Percentiles rank a stretch among this genome's conserved stretches.
Conservation (phyloP, 2,113 vertebrate genomes). For the Oxygymnocypris stewartii region DNA sequence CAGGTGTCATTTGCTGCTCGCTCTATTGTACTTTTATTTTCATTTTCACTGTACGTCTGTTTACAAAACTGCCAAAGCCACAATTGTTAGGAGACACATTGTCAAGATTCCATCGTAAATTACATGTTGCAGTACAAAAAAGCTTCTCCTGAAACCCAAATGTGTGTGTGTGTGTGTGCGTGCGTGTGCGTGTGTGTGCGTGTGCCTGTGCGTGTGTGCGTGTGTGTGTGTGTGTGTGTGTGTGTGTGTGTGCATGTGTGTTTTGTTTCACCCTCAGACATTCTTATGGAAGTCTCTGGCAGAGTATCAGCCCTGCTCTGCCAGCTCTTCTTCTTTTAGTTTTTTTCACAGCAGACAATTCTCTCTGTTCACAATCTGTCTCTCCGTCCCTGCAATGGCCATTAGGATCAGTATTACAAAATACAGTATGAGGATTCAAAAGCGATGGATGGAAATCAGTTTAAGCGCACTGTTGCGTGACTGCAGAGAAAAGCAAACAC, state of each 20-base stretch:
- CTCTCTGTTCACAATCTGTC: slow-evolving; percentile 42
- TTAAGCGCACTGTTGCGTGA: not conserved
- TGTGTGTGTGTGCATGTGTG: slow-evolving; percentile 45
- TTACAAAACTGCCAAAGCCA: slow-evolving; percentile 56
- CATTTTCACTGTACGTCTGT: slow-evolving; percentile 47
- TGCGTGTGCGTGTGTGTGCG: slow-evolving; percentile 43
- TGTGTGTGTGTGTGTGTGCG: slow-evolving; percentile 28
- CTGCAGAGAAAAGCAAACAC: slow-evolving; percentile 28
- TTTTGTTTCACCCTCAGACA: slow-evolving; percentile 40
- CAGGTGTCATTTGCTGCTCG: slow-evolving; percentile 5
- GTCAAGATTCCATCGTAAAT: slow-evolving; percentile 65
- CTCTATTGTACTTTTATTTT: not conserved
- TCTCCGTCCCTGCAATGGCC: slow-evolving; percentile 22
- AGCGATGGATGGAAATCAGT: slow-evolving; percentile 10
- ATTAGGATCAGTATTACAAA: slow-evolving; percentile 58
- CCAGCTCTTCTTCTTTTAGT: slow-evolving; percentile 32
- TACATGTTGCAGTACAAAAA: slow-evolving; percentile 45
- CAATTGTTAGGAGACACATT: slow-evolving; percentile 52
- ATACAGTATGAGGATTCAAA: slow-evolving; percentile 51
- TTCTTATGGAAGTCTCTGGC: slow-evolving; percentile 41
- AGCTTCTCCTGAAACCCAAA: slow-evolving; percentile 9
- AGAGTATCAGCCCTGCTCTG: not conserved
- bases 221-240: slow-evolving; percentile 37
- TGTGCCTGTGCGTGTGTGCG: slow-evolving; percentile 30
- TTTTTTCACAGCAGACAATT: slow-evolving; percentile 8